Evolutionary conservation across 2,888 invertebrate species (phyloP).

Genomic region (Leptothorax acervorum): DNA sequence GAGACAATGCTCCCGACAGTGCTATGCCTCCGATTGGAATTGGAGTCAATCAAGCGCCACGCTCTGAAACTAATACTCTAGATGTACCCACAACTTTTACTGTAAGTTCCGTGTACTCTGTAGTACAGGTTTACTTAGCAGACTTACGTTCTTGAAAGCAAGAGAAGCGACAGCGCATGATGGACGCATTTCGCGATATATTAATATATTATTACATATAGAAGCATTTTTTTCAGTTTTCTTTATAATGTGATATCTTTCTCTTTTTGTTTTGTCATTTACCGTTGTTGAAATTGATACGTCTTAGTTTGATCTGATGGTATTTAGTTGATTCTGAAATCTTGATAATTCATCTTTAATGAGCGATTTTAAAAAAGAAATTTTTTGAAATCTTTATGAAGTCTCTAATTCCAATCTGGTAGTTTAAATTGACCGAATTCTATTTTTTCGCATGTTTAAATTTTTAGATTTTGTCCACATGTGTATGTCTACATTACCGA

Average conservation of each 20-base stretch:
- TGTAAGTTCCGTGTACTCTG: slow-evolving; percentile 76
- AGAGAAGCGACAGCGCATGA: neutral
- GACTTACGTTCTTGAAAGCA: slow-evolving; percentile 38
- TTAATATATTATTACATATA: slow-evolving; percentile 8
- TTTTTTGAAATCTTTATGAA: neutral
- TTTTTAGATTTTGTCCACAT: neutral
- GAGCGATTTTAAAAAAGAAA: neutral
- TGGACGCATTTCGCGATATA: neutral
- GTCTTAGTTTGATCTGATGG: neutral
- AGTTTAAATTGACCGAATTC: neutral
- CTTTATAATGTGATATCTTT: neutral
- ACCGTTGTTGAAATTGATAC: slow-evolving; percentile 1
- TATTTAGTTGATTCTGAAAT: slow-evolving; percentile 10
- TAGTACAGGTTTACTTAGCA: slow-evolving; percentile 56
- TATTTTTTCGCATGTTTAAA: neutral
- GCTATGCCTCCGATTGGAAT: slow-evolving; percentile 80
- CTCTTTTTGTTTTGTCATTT: neutral
- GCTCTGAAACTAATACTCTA: slow-evolving; percentile 88
- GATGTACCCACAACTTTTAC: slow-evolving; percentile 86
- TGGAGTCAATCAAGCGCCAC: slow-evolving; percentile 85
- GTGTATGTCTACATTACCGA: neutral
- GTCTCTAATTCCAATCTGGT: neutral
- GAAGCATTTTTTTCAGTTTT: neutral
- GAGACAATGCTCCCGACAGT: slow-evolving; percentile 89
- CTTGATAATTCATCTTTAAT: neutral